A percentile compares a stretch with the other conserved stretches of the same genome.
Evolutionary conservation across 2,797 vertebrate genomes (phyloP).

Genomic region (Thalassophryne amazonica): DNA sequence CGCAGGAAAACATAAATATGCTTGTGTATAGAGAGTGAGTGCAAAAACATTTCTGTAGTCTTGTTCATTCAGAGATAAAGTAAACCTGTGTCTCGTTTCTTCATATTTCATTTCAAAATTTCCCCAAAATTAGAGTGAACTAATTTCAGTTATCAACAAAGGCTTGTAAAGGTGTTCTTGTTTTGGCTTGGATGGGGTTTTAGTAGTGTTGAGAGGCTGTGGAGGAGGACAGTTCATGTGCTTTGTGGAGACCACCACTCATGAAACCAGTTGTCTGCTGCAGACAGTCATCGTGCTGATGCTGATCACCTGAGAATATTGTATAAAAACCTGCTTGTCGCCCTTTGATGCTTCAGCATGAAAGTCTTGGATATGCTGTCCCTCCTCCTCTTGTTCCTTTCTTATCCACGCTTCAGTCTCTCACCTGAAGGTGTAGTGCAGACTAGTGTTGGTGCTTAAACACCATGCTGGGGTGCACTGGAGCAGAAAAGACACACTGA

Average conservation of each 20-base stretch:
- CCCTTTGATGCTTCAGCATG: constrained; percentile 11
- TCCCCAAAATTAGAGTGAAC: no score
- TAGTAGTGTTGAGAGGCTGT: background rate
- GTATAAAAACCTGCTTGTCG: constrained; percentile 4
- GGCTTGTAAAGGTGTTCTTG: no score
- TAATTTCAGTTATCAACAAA: no score
- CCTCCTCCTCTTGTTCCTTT: constrained; percentile 12
- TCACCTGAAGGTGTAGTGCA: constrained; percentile 65
- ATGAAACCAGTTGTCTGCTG: constrained; percentile 12
- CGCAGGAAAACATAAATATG: no score
- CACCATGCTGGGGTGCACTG: constrained; percentile 64
- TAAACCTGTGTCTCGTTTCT: no score
- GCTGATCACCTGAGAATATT: constrained; percentile 9
- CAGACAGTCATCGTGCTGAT: constrained; percentile 2
- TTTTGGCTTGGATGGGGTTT: background rate
- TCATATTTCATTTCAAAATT: no score
- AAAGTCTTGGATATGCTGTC: constrained; percentile 10
- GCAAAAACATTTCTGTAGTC: no score
- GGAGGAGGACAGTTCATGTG: background rate
- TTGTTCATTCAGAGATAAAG: no score
- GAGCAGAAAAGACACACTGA: constrained; percentile 64
- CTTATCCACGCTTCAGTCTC: constrained; percentile 51
- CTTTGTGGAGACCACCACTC: background rate
- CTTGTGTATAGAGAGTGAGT: no score
- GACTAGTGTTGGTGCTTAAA: constrained; percentile 67